Conservation (phyloP, 2,888 invertebrate genomes). For the Ptychoptera albimana region DNA sequence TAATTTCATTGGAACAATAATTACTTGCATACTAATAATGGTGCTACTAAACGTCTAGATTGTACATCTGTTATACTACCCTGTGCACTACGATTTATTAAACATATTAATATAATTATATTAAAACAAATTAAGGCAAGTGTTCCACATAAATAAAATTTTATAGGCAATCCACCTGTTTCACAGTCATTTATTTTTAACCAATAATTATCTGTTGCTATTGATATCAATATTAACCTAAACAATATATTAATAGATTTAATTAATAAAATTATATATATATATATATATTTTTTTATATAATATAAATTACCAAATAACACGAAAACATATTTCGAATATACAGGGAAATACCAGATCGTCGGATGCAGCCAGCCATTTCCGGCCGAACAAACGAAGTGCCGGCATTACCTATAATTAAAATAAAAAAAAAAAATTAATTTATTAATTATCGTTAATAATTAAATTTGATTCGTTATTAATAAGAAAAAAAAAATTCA, state of each 20-base stretch:
- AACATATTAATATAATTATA: slow-evolving; percentile 44
- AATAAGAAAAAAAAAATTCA: no score
- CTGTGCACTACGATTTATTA: slow-evolving; percentile 54
- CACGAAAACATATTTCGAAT: slow-evolving; percentile 55
- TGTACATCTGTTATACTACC: slow-evolving; percentile 66
- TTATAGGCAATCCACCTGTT: slow-evolving; percentile 48
- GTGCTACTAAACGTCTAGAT: slow-evolving; percentile 52
- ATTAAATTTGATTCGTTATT: no score
- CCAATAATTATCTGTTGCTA: slow-evolving; percentile 46
- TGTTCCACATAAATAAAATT: slow-evolving; percentile 56
- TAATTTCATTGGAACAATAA: slow-evolving; percentile 15
- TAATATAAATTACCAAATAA: slow-evolving; percentile 45
- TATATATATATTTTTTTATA: slow-evolving; percentile 2
- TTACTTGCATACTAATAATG: slow-evolving; percentile 55
- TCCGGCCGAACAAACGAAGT: slow-evolving; percentile 68
- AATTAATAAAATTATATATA: slow-evolving; percentile 1
- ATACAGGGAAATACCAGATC: slow-evolving; percentile 81
- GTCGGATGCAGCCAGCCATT: slow-evolving; percentile 84
- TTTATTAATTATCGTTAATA: no score
- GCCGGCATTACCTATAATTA: slow-evolving; percentile 53
- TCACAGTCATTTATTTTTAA: slow-evolving; percentile 53
- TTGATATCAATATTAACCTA: slow-evolving; percentile 49
- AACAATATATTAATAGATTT: slow-evolving; percentile 3
- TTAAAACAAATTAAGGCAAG: slow-evolving; percentile 45
- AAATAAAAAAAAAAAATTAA: neutral